Conservation (phyloP, 2,113 vertebrate species). For the Noturus placidus region DNA sequence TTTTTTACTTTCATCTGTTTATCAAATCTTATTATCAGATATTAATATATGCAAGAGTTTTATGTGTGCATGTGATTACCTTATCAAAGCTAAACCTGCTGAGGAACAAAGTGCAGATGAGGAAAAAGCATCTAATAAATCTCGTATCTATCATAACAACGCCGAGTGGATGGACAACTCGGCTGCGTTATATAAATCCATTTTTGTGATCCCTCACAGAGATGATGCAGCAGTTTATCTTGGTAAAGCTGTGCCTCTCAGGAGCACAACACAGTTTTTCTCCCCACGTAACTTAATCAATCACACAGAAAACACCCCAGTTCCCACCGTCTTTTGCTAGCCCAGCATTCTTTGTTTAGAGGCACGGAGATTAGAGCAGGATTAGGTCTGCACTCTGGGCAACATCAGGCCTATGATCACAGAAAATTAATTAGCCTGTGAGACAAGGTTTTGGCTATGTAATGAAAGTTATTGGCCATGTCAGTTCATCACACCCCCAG, state of each 20-base stretch:
- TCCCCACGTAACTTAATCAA: constrained; percentile 26
- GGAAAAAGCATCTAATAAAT: neutral
- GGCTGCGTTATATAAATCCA: neutral
- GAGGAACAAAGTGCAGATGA: neutral
- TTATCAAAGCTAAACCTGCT: neutral
- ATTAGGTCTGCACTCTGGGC: constrained; percentile 42
- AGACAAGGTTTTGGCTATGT: constrained; percentile 71
- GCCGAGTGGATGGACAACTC: neutral
- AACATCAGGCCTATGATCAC: constrained; percentile 56
- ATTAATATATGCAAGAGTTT: constrained; percentile 68
- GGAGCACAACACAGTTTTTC: neutral
- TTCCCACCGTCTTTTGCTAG: neutral
- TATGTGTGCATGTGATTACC: constrained; percentile 44
- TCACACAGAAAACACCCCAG: neutral
- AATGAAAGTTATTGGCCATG: constrained; percentile 75
- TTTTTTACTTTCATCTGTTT: constrained; percentile 49
- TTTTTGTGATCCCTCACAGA: constrained; percentile 31
- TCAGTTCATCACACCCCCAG: constrained; percentile 68
- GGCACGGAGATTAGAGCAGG: constrained; percentile 39
- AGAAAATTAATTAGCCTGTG: constrained; percentile 68
- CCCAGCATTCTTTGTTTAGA: constrained; percentile 4
- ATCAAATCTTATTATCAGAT: constrained; percentile 64
- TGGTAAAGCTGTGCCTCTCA: constrained; percentile 20
- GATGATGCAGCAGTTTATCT: constrained; percentile 44
- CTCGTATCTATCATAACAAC: neutral